These are phyloP conservation scores for Melanerpes aurifrons DNA, from an alignment of 2,113 vertebrate species.

Conservation along the genomic window DNA sequence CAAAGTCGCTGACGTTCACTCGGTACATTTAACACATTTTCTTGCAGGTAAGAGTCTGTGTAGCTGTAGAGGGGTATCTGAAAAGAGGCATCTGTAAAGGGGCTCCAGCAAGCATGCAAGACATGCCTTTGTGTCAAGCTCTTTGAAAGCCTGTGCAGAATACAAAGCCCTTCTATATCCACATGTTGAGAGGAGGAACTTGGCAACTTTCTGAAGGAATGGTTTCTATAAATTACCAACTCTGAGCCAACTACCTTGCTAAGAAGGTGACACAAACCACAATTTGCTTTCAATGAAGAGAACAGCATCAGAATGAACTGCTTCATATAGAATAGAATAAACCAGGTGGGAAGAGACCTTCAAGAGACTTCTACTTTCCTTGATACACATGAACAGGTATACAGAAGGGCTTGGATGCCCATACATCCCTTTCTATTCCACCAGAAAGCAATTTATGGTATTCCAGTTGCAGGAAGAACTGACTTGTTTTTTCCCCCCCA, in stretches of 20 bases:
- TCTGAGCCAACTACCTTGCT: not conserved
- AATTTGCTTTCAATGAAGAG: not conserved
- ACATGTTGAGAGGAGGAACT: fast-evolving
- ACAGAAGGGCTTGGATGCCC: not conserved
- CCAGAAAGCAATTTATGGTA: not conserved
- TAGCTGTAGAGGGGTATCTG: not conserved
- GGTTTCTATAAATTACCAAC: not conserved
- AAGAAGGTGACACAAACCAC: not conserved
- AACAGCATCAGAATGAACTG: not conserved
- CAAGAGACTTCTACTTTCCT: not conserved
- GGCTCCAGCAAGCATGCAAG: not conserved
- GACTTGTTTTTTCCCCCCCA: not conserved
- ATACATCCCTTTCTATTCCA: not conserved
- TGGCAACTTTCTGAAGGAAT: not conserved
- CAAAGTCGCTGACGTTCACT: fast-evolving
- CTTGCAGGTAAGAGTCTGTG: not conserved
- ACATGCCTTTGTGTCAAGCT: not conserved
- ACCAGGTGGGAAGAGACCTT: too few relatives aligned
- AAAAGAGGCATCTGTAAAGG: not conserved
- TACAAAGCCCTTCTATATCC: not conserved
- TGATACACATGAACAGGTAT: not conserved
- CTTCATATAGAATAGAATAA: fast-evolving
- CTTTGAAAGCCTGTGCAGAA: not conserved
- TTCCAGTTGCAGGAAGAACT: not conserved
- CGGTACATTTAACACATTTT: not conserved